These are phyloP conservation scores for Lithosia quadra DNA, from an alignment of 2,888 invertebrate species.

Conservation along the genomic window DNA sequence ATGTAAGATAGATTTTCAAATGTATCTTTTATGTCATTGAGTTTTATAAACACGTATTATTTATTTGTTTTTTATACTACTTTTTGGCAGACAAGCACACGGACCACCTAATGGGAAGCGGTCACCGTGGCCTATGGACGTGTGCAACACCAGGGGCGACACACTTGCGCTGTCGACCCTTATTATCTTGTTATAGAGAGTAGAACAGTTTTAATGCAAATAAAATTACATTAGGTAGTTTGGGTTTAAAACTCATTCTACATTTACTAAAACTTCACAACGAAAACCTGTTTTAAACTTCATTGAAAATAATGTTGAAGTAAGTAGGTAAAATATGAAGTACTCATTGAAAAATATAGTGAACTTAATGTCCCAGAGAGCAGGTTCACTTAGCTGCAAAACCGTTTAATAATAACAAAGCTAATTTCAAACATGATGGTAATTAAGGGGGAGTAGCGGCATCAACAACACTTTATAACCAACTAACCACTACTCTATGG, in stretches of 20 bases:
- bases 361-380: neutral
- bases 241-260: neutral
- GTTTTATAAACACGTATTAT: neutral
- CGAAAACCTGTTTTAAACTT: neutral
- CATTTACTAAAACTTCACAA: neutral
- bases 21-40: neutral
- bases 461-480: neutral
- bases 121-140: no score
- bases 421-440: slow-evolving; percentile 3
- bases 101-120: no score
- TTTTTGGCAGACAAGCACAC: no score
- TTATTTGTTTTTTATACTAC: no score
- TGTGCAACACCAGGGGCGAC: no score
- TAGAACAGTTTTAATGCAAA: neutral
- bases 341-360: neutral
- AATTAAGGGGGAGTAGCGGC: neutral
- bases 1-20: neutral
- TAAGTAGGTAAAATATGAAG: neutral
- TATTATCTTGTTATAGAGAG: neutral
- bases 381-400: neutral
- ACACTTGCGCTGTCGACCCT: no score
- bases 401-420: neutral
- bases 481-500: slow-evolving; percentile 1
- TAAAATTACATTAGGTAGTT: no score
- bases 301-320: neutral